Evolutionary conservation across 2,888 invertebrate species (phyloP), one percentile per base, ranked within the genome.

Genomic region (Hetaerina titia): DNA sequence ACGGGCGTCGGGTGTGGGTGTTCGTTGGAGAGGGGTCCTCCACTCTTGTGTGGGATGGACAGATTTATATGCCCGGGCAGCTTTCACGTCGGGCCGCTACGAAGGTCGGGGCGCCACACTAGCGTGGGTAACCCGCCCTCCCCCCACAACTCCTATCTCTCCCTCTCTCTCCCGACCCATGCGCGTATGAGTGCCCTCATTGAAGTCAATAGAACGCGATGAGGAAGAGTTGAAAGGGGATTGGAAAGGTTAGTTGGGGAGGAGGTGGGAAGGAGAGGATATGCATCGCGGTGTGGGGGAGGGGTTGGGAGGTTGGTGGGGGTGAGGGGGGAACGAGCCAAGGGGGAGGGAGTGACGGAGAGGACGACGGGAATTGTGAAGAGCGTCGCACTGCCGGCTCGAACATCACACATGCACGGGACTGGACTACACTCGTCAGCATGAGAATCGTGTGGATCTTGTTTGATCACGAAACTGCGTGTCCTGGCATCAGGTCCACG

Each of bases 191-290:
- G 17, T 45, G 64, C 63, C 63, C 69, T 92, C 92, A 92, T 92
- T 92, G 92, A 92, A 92, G 92, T 92, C 92, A 92, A 92, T 92
- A 92, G 92, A 63, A 57, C 69, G 45, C 64, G 92, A 92, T 92
- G 92, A 92, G 90, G 90, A 90, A 90, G 90, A 90, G 92, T 92
- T 69, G 69, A 92, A 92, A 90, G 45, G 92, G 92, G 92, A 92
- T 92, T 92, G 69, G 92, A 45, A 90, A 90, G 92, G 69, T 92
- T 64, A 63, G 89, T 31, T 8, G 56, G 89, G 89, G 7, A 17
- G 81, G 25, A 31, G 31, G 88, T 4, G 88, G 88, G 88, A 25
- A 31, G 88, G 57, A 58, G 89, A 89, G 90, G 90, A 90, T 63
- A 64, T 64, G 90, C 90, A 90, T 64, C 45, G 64, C 90, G 64